Percentiles rank a stretch among this genome's conserved stretches.
phyloP scores from a whole-genome alignment of 1,140 invertebrate species.

The Rhynchophorus ferrugineus region DNA sequence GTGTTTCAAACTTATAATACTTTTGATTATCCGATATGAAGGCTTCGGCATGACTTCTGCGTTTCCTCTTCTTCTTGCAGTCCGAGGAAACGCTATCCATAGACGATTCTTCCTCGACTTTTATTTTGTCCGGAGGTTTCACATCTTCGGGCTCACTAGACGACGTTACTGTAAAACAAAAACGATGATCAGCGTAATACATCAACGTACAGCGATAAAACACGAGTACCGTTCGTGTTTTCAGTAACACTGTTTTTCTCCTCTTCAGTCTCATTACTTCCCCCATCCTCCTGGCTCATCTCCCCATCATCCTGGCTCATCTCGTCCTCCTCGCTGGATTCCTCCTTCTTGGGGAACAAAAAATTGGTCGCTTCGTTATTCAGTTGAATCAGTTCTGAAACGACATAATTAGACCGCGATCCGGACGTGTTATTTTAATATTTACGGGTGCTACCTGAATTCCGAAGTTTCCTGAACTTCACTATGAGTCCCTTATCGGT shows the following conservation, averaged over 20 bases:
- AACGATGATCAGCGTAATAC: no score
- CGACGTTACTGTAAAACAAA: constrained; percentile 1
- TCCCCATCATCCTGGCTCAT: constrained; percentile 30
- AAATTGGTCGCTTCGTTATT: constrained; percentile 78
- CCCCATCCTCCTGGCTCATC: not conserved
- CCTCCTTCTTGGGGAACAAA: constrained; percentile 62
- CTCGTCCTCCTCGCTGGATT: constrained; percentile 46
- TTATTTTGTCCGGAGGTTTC: constrained; percentile 18
- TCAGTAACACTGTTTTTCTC: not conserved
- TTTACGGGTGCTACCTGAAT: constrained; percentile 43
- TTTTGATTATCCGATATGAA: constrained; percentile 53
- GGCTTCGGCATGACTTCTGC: constrained; percentile 51
- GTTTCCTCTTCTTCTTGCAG: constrained; percentile 38
- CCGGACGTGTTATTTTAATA: no score
- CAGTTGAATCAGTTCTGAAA: constrained; percentile 56
- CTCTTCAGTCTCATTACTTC: constrained; percentile 1
- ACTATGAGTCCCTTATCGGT: constrained; percentile 49
- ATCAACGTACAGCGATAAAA: no score
- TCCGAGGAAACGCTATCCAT: constrained; percentile 34
- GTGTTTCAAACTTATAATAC: constrained; percentile 56
- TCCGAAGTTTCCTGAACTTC: constrained; percentile 62
- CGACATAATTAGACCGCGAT: not conserved
- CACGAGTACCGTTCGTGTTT: not conserved
- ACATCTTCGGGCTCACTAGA: constrained; percentile 18
- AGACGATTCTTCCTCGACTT: constrained; percentile 32